Evolutionary conservation across 2,797 vertebrate species (phyloP).

Genomic region (Semotilus atromaculatus): DNA sequence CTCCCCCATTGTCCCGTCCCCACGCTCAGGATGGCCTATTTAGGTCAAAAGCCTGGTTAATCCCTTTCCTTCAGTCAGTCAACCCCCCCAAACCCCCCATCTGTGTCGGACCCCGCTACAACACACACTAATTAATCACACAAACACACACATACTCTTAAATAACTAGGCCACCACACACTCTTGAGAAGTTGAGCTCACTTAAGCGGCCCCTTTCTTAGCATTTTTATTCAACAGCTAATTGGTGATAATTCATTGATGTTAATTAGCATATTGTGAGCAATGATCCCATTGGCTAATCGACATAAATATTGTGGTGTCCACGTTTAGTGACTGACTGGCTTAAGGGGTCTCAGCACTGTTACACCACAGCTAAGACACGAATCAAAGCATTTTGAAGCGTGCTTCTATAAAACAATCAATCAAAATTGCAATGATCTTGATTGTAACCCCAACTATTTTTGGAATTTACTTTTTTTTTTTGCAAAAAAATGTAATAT

Average conservation of each 20-base stretch:
- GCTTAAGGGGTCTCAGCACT: conserved; percentile 9
- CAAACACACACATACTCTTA: conserved; percentile 44
- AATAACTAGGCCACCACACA: conserved; percentile 59
- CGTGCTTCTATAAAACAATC: not conserved
- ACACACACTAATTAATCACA: conserved; percentile 85
- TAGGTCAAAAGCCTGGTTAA: conserved; percentile 87
- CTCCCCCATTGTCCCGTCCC: conserved; percentile 75
- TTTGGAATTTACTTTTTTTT: not conserved
- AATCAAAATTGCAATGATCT: not conserved
- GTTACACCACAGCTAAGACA: conserved; percentile 23
- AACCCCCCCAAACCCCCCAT: conserved; percentile 63
- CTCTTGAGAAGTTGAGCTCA: conserved; percentile 69
- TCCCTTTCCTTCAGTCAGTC: conserved; percentile 68
- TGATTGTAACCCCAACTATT: not conserved
- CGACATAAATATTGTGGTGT: conserved; percentile 76
- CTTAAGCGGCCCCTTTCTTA: conserved; percentile 71
- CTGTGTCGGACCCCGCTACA: conserved; percentile 73
- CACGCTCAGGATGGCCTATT: conserved; percentile 84
- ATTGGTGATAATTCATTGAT: conserved; percentile 77
- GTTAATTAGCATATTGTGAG: conserved; percentile 79
- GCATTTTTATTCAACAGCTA: conserved; percentile 72
- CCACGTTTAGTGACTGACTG: conserved; percentile 58
- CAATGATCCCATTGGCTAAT: conserved; percentile 75
- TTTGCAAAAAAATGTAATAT: not conserved
- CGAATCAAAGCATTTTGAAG: conserved; percentile 13